A percentile compares a stretch with the other conserved stretches of the same genome.
phyloP scores from a whole-genome alignment of 2,888 invertebrate species.

The Parthenolecanium corni region DNA sequence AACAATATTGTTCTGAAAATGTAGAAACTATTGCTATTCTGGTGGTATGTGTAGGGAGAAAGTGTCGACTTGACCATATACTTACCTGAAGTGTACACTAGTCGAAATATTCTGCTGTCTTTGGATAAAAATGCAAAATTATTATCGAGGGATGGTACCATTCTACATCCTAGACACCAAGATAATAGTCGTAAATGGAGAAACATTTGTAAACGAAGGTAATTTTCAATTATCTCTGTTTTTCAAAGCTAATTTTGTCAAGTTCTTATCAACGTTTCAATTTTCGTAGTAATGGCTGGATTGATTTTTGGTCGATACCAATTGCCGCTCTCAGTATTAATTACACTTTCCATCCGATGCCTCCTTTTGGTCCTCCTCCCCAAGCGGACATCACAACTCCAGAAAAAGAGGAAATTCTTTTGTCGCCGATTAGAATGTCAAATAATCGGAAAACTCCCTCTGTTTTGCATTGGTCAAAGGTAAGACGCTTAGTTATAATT shows the following conservation, averaged over 20 bases:
- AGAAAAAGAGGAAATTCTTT: slow-evolving; percentile 81
- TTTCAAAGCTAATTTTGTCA: not conserved
- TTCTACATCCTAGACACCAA: slow-evolving; percentile 38
- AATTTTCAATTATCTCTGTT: slow-evolving; percentile 18
- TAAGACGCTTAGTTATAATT: slow-evolving; percentile 30
- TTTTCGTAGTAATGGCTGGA: slow-evolving; percentile 57
- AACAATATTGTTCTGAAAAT: not conserved
- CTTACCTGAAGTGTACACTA: slow-evolving; percentile 84
- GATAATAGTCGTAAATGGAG: slow-evolving; percentile 59
- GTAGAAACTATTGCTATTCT: not conserved
- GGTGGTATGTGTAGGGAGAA: slow-evolving; percentile 53
- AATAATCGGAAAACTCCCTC: slow-evolving; percentile 60
- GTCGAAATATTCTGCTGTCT: slow-evolving; percentile 65
- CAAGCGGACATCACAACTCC: slow-evolving; percentile 89
- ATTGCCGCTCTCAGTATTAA: slow-evolving; percentile 83
- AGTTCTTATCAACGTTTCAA: not conserved
- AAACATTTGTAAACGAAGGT: slow-evolving; percentile 59
- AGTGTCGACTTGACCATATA: slow-evolving; percentile 81
- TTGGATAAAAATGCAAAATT: slow-evolving; percentile 81
- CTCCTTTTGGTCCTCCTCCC: slow-evolving; percentile 73
- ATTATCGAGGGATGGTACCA: slow-evolving; percentile 59
- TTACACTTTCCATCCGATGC: slow-evolving; percentile 85
- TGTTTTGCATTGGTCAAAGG: slow-evolving; percentile 47
- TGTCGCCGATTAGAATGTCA: slow-evolving; percentile 85
- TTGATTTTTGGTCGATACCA: slow-evolving; percentile 93